Conservation (phyloP, 2,113 vertebrate genomes). For the Panthera uncia region DNA sequence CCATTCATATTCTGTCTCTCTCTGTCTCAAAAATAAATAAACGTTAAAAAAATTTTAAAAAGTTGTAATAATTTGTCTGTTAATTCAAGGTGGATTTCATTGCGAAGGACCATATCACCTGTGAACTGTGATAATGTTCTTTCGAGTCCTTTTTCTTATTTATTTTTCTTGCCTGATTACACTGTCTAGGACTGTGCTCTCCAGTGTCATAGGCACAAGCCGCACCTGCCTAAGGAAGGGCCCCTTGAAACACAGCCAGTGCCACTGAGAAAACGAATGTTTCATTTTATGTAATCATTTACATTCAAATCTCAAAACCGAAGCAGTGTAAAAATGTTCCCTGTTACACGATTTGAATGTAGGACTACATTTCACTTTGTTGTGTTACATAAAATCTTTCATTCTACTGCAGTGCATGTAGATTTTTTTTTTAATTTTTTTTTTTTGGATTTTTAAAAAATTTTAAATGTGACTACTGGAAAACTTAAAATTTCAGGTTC, state of each 20-base stretch:
- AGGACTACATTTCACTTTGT: not conserved
- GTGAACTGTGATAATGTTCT: not conserved
- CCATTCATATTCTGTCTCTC: no score
- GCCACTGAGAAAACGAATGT: not conserved
- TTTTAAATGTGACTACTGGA: not conserved
- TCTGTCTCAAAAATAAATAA: no score
- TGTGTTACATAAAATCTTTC: not conserved
- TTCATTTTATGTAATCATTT: not conserved
- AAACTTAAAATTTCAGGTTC: not conserved
- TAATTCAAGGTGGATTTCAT: not conserved
- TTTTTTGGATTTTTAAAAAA: not conserved
- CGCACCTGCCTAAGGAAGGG: no score
- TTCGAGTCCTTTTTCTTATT: not conserved
- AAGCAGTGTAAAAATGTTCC: not conserved
- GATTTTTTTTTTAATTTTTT: not conserved
- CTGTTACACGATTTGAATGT: not conserved
- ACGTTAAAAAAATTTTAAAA: not conserved
- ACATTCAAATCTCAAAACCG: not conserved
- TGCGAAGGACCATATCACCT: not conserved
- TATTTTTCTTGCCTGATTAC: not conserved
- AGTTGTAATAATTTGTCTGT: not conserved
- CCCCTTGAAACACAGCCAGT: not conserved
- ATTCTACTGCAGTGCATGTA: not conserved
- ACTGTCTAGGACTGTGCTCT: not conserved
- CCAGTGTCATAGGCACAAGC: accelerated